Percentiles rank a stretch among this genome's conserved stretches.
These are phyloP conservation scores for Muntiacus reevesi DNA, from an alignment of 2,113 vertebrate species.

Conservation along the genomic window DNA sequence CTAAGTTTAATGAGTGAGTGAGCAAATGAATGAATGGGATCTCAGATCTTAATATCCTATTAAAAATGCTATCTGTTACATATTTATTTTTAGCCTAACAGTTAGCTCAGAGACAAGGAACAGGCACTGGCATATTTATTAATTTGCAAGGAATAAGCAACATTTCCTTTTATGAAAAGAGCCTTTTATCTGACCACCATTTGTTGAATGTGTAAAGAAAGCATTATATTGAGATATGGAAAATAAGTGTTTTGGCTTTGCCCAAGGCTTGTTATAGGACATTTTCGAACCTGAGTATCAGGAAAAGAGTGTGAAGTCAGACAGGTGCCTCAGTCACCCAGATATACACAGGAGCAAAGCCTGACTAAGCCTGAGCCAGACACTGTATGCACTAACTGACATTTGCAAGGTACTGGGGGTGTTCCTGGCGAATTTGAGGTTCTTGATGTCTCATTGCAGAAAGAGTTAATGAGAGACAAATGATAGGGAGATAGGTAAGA, in stretches of 20 bases:
- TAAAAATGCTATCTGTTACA: background rate
- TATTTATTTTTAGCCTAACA: conserved; percentile 11
- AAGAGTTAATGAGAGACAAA: background rate
- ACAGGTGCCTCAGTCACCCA: background rate
- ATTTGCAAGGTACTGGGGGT: background rate
- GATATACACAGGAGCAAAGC: background rate
- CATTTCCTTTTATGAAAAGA: background rate
- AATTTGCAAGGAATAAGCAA: background rate
- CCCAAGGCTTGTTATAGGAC: too few relatives aligned
- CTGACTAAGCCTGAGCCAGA: background rate
- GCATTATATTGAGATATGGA: background rate
- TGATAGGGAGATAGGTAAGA: background rate
- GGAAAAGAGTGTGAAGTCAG: background rate
- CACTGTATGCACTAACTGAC: background rate
- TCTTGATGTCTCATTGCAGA: background rate
- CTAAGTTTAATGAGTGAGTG: background rate
- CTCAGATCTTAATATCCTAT: background rate
- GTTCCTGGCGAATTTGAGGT: background rate
- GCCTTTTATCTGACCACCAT: background rate
- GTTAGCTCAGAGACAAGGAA: background rate
- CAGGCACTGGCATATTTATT: background rate
- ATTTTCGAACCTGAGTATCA: background rate
- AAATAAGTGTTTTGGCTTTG: background rate
- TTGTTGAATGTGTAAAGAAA: background rate
- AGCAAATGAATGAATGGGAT: background rate